These are phyloP conservation scores for Heliconius ethilla DNA, from an alignment of 2,888 invertebrate species.

Conservation along the genomic window DNA sequence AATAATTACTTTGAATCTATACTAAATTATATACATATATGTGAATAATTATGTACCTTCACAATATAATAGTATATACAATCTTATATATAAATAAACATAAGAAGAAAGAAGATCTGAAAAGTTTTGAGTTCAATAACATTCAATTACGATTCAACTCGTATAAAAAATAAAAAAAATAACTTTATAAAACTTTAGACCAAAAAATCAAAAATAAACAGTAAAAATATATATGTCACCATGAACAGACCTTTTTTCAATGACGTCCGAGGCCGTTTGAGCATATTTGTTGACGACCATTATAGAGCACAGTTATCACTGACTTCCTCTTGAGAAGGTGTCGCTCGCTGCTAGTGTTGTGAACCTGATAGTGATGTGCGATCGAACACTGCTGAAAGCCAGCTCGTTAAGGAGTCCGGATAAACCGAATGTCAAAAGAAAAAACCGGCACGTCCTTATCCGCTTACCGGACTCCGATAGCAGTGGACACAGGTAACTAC, in stretches of 20 bases:
- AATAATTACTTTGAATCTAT: not conserved
- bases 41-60: not conserved
- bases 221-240: not conserved
- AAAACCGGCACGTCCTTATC: conserved; percentile 66
- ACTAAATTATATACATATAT: not conserved
- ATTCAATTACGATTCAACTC: too few species aligned
- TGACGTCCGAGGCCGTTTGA: conserved; percentile 46
- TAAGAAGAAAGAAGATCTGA: too few species aligned
- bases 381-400: conserved; percentile 59
- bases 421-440: conserved; percentile 50
- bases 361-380: conserved; percentile 58
- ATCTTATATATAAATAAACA: not conserved
- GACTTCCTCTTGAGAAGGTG: conserved; percentile 44
- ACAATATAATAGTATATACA: not conserved
- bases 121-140: too few species aligned
- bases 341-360: conserved; percentile 33
- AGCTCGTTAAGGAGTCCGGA: conserved; percentile 61
- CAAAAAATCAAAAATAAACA: not conserved
- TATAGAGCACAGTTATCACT: conserved; percentile 44
- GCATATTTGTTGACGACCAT: conserved; percentile 44
- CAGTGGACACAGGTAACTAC: conserved; percentile 55
- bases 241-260: conserved; percentile 45
- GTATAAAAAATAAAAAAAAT: not conserved
- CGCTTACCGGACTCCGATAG: conserved; percentile 60
- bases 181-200: too few species aligned